Percentiles rank a stretch among this genome's conserved stretches.
Evolutionary conservation across 2,888 invertebrate species (phyloP).

Genomic region (Sinelater perroti): DNA sequence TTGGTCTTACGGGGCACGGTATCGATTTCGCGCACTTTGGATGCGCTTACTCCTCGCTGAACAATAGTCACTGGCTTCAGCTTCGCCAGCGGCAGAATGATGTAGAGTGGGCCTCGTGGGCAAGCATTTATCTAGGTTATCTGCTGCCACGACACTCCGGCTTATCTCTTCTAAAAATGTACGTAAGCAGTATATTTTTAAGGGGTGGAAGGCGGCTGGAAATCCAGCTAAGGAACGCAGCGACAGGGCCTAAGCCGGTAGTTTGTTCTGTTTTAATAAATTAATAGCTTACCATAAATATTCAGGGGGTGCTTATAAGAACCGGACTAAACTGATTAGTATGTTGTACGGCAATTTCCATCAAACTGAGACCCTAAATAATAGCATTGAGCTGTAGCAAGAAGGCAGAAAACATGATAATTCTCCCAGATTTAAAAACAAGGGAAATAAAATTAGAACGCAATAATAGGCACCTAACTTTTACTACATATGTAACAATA

Average conservation of each 20-base stretch:
- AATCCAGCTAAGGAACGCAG: background rate
- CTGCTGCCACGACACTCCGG: conserved; percentile 8
- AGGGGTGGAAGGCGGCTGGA: background rate
- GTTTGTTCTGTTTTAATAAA: background rate
- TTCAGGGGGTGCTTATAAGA: background rate
- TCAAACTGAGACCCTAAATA: conserved; percentile 2
- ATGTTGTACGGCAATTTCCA: conserved; percentile 1
- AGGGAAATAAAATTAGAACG: too few species aligned
- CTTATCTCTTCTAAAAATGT: conserved; percentile 9
- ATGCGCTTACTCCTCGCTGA: conserved; percentile 13
- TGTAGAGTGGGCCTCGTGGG: conserved; percentile 18
- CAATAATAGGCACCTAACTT: too few species aligned
- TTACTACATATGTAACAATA: too few species aligned
- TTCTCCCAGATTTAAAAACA: too few species aligned
- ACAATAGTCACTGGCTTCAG: conserved; percentile 21
- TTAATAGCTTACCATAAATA: conserved; percentile 6
- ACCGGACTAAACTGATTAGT: conserved; percentile 11
- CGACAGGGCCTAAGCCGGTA: too few species aligned
- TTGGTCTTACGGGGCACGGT: conserved; percentile 20
- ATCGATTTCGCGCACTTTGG: conserved; percentile 27
- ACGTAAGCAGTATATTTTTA: conserved; percentile 13
- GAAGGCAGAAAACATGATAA: too few species aligned
- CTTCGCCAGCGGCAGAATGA: conserved; percentile 8
- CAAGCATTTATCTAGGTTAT: conserved; percentile 22
- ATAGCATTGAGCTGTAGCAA: too few species aligned